Conservation (phyloP, 64 coral and sea anemone species). For the Catalaphyllia jardinei region DNA sequence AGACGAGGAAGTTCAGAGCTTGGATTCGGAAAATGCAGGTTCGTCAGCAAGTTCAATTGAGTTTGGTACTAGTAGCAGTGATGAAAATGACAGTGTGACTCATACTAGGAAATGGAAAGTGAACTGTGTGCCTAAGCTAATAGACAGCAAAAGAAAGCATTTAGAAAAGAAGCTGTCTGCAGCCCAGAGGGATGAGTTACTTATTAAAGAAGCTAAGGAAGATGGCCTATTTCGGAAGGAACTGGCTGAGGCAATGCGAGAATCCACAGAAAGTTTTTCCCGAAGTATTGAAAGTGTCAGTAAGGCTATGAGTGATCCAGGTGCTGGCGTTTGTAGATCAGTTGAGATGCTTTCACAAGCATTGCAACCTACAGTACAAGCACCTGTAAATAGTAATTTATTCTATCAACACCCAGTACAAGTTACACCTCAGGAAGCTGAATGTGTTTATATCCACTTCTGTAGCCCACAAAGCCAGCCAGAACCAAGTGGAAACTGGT, state of each 20-base stretch:
- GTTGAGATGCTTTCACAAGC: slow-evolving; percentile 47
- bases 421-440: no score
- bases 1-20: neutral
- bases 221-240: slow-evolving; percentile 66
- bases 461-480: no score
- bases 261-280: slow-evolving; percentile 43
- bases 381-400: no score
- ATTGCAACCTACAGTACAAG: neutral
- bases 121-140: neutral
- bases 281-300: slow-evolving; percentile 51
- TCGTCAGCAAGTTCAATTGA: slow-evolving; percentile 4
- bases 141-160: neutral
- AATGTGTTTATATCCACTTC: no score
- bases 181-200: slow-evolving; percentile 62
- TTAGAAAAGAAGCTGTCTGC: neutral
- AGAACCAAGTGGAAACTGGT: no score
- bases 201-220: slow-evolving; percentile 57
- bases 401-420: no score
- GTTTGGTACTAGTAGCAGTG: slow-evolving; percentile 3
- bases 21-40: slow-evolving; percentile 1
- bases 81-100: slow-evolving; percentile 24
- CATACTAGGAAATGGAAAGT: slow-evolving; percentile 20
- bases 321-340: slow-evolving; percentile 24
- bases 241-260: slow-evolving; percentile 43
- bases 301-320: slow-evolving; percentile 34